Percentiles rank a stretch among this genome's conserved stretches.
Evolutionary conservation across 1,140 invertebrate species (phyloP).

Genomic region (Drosophila subobscura): DNA sequence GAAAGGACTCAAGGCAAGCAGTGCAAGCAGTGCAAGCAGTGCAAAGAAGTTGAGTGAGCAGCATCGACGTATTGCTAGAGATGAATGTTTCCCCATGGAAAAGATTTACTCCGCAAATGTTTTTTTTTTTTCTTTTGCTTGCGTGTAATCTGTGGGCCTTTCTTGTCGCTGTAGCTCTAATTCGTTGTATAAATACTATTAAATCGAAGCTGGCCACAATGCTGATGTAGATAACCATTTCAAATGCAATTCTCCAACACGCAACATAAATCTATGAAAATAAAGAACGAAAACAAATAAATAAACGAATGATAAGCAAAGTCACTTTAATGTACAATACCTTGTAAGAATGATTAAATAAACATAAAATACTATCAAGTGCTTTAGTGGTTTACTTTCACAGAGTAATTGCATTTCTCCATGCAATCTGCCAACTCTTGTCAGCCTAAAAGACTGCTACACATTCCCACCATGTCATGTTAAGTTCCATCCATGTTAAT

Average conservation of each 20-base stretch:
- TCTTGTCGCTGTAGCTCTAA: conserved; percentile 8
- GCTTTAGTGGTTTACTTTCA: too few species aligned
- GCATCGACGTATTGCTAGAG: too few species aligned
- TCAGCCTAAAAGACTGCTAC: too few species aligned
- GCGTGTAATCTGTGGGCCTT: conserved; percentile 13
- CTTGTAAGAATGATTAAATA: conserved; percentile 39
- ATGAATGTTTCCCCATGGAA: conserved; percentile 13
- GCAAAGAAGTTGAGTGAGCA: too few species aligned
- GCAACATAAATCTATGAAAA: conserved; percentile 33
- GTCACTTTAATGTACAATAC: conserved; percentile 43
- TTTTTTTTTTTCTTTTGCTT: conserved; percentile 19
- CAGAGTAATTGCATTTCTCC: too few species aligned
- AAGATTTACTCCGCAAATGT: conserved; percentile 3
- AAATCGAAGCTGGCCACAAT: conserved; percentile 2
- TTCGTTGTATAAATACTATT: conserved; percentile 31
- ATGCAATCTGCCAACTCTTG: too few species aligned
- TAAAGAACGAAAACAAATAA: background rate
- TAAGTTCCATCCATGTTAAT: too few species aligned
- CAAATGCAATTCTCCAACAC: background rate
- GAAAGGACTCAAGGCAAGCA: background rate
- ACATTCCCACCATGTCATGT: too few species aligned
- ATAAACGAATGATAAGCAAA: conserved; percentile 23
- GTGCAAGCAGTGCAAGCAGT: too few species aligned
- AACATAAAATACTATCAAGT: conserved; percentile 24
- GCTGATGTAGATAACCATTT: conserved; percentile 4